A percentile compares a stretch with the other conserved stretches of the same genome.
These are phyloP conservation scores for Gambusia affinis DNA, from an alignment of 2,113 vertebrate genomes.

Conservation along the genomic window DNA sequence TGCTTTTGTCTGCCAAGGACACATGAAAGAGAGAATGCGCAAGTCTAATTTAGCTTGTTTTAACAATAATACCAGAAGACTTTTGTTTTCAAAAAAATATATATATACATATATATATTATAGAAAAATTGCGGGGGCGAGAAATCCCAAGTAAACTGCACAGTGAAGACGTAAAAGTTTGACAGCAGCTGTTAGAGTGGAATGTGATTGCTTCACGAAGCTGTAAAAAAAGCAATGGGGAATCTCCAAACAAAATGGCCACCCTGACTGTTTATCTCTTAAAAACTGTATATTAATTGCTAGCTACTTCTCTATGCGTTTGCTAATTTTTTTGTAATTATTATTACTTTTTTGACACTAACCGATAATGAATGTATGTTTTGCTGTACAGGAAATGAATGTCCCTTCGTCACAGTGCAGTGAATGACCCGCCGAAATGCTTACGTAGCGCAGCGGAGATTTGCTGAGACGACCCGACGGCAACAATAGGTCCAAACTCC, in stretches of 20 bases:
- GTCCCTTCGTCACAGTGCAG: slow-evolving; percentile 71
- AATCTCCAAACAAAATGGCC: slow-evolving; percentile 54
- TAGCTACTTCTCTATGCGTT: slow-evolving; percentile 70
- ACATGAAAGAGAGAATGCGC: slow-evolving; percentile 53
- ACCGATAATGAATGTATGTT: slow-evolving; percentile 86
- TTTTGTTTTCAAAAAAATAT: background rate
- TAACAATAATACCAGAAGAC: slow-evolving; percentile 40
- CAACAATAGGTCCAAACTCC: slow-evolving; percentile 46
- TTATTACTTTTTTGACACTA: slow-evolving; percentile 65
- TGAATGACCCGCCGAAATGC: slow-evolving; percentile 58
- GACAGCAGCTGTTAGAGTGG: slow-evolving; percentile 48
- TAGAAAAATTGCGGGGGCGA: slow-evolving; percentile 16
- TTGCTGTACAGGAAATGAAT: slow-evolving; percentile 81
- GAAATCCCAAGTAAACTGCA: slow-evolving; percentile 35
- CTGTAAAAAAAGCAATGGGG: slow-evolving; percentile 48
- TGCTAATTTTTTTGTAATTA: slow-evolving; percentile 52
- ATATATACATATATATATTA: no score
- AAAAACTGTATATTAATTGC: slow-evolving; percentile 72
- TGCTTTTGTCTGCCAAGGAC: slow-evolving; percentile 73
- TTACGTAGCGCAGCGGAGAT: slow-evolving; percentile 40
- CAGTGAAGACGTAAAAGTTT: slow-evolving; percentile 52
- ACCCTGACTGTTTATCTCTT: slow-evolving; percentile 74
- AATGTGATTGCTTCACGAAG: slow-evolving; percentile 57
- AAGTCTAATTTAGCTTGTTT: slow-evolving; percentile 34
- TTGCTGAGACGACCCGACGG: slow-evolving; percentile 48